Conservation (phyloP, 1,140 invertebrate genomes). For the Cardiocondyla obscurior region DNA sequence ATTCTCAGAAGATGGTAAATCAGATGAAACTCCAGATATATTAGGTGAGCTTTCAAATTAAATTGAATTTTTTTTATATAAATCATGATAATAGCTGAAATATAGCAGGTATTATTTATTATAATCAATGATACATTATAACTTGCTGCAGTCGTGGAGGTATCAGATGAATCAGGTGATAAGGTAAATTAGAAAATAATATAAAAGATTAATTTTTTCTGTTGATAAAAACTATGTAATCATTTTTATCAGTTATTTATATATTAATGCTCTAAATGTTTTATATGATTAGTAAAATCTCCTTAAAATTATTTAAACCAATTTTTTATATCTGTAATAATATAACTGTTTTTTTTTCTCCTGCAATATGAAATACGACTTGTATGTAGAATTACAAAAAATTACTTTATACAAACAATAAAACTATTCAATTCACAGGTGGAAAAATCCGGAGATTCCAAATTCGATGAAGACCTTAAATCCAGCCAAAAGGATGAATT, state of each 20-base stretch:
- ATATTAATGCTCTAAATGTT: background rate
- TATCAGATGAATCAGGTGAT: slow-evolving; percentile 77
- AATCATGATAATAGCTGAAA: background rate
- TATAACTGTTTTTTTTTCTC: background rate
- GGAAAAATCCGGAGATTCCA: background rate
- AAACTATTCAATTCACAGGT: slow-evolving; percentile 8
- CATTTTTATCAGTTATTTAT: background rate
- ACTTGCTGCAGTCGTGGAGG: slow-evolving; percentile 79
- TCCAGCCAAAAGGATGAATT: slow-evolving; percentile 73
- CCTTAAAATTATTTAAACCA: background rate
- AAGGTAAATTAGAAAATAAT: slow-evolving; percentile 69
- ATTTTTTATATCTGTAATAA: background rate
- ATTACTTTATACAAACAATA: background rate
- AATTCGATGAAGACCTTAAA: background rate
- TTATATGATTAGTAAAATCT: slow-evolving; percentile 2
- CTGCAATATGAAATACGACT: background rate
- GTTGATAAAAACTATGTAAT: background rate
- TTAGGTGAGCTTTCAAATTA: slow-evolving; percentile 81
- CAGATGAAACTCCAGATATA: slow-evolving; percentile 80
- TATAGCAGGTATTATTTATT: slow-evolving; percentile 23
- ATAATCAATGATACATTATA: slow-evolving; percentile 59
- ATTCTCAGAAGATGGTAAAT: slow-evolving; percentile 84
- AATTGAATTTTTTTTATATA: background rate
- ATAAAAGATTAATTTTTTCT: background rate
- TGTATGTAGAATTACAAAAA: background rate